Percentiles rank a stretch among this genome's conserved stretches.
Conservation (phyloP, 1,140 invertebrate genomes). For the Drosophila orena region DNA sequence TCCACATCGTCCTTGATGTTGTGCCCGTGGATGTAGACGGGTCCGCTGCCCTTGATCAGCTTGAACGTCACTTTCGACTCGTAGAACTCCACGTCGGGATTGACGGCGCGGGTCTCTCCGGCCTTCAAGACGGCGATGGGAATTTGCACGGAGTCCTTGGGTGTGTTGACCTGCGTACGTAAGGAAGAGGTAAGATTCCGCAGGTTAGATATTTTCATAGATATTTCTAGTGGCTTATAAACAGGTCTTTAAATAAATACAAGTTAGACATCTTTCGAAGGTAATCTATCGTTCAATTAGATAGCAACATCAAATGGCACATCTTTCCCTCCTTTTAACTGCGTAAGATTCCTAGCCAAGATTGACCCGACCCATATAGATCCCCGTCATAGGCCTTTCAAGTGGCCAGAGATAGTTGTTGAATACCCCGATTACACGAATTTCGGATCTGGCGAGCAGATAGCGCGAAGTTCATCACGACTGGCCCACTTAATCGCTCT, state of each 20-base stretch:
- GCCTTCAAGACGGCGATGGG: slow-evolving; percentile 92
- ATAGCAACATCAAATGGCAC: background rate
- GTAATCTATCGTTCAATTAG: background rate
- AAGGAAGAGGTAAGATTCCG: slow-evolving; percentile 4
- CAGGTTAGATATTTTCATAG: slow-evolving; percentile 2
- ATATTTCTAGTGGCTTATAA: slow-evolving; percentile 8
- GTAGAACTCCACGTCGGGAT: slow-evolving; percentile 92
- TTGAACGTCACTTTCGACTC: slow-evolving; percentile 93
- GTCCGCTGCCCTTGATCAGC: slow-evolving; percentile 89
- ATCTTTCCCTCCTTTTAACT: slow-evolving; percentile 86
- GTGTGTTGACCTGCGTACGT: slow-evolving; percentile 90
- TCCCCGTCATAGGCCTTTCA: background rate
- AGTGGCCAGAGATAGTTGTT: slow-evolving; percentile 27
- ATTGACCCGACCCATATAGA: background rate
- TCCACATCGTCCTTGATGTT: slow-evolving; percentile 89
- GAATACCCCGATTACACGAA: slow-evolving; percentile 20
- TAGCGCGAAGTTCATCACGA: slow-evolving; percentile 11
- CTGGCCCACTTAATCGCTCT: slow-evolving; percentile 31
- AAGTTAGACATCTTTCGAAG: background rate
- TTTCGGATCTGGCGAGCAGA: slow-evolving; percentile 13
- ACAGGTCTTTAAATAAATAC: background rate
- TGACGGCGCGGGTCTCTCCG: slow-evolving; percentile 90
- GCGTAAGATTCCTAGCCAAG: slow-evolving; percentile 41
- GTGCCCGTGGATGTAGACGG: slow-evolving; percentile 93
- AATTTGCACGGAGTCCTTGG: slow-evolving; percentile 92